Percentiles rank a stretch among this genome's conserved stretches.
Conservation (phyloP, 2,797 vertebrate genomes). For the Urocyon cinereoargenteus region DNA sequence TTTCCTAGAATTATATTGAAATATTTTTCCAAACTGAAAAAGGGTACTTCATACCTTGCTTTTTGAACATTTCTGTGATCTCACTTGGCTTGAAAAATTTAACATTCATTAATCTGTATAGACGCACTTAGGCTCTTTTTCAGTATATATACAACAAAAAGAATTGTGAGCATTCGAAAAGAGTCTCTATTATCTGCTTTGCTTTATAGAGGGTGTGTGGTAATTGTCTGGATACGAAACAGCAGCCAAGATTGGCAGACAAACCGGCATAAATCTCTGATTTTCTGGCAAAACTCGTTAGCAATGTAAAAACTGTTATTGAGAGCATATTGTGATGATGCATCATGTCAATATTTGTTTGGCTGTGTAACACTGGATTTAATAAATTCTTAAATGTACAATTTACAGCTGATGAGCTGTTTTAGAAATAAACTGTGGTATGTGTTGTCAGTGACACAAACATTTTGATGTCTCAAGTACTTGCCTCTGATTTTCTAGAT, state of each 20-base stretch:
- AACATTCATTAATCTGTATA: background rate
- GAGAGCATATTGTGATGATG: conserved; percentile 77
- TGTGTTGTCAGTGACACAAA: conserved; percentile 54
- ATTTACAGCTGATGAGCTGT: conserved; percentile 41
- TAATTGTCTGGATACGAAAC: conserved; percentile 45
- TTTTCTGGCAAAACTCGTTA: conserved; percentile 67
- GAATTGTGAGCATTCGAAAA: background rate
- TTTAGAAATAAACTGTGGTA: conserved; percentile 57
- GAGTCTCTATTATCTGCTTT: conserved; percentile 11
- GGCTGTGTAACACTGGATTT: conserved; percentile 71
- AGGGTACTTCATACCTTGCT: background rate
- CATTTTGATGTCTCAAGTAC: conserved; percentile 33
- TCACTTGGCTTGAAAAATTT: background rate
- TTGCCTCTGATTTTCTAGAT: background rate
- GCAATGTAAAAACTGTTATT: conserved; percentile 77
- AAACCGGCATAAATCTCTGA: conserved; percentile 50
- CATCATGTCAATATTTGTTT: conserved; percentile 80
- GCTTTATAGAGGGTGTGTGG: background rate
- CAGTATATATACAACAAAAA: background rate
- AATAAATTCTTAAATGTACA: conserved; percentile 66
- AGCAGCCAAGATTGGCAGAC: conserved; percentile 53
- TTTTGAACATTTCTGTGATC: background rate
- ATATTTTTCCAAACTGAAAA: background rate
- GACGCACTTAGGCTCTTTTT: background rate
- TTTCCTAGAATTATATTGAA: background rate